These are phyloP conservation scores for Scaptomyza caliginosa DNA, from an alignment of 2,888 invertebrate species.

Conservation along the genomic window DNA sequence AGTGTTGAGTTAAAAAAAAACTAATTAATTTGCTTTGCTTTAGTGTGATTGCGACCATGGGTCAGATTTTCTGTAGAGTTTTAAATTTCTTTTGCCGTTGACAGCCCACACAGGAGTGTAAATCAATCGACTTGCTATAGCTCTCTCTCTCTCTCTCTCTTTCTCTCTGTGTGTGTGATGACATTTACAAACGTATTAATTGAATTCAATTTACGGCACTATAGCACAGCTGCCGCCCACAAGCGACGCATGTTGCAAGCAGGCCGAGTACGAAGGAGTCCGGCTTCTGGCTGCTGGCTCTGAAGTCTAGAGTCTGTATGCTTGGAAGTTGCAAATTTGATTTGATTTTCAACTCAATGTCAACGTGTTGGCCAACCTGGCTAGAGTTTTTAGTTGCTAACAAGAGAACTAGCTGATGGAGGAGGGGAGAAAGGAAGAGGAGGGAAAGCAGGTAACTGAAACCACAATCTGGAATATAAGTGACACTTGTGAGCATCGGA, in stretches of 20 bases:
- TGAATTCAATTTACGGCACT: slow-evolving; percentile 61
- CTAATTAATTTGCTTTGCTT: background rate
- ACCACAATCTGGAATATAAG: slow-evolving; percentile 25
- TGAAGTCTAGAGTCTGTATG: slow-evolving; percentile 1
- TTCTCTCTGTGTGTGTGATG: slow-evolving; percentile 41
- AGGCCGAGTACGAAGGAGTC: background rate
- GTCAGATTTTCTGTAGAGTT: background rate
- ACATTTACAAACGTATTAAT: slow-evolving; percentile 64
- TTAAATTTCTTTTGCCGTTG: slow-evolving; percentile 1
- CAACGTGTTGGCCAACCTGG: slow-evolving; percentile 37
- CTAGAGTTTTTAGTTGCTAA: slow-evolving; percentile 9
- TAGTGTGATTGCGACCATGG: no score
- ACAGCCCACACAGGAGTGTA: background rate
- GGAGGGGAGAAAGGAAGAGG: background rate
- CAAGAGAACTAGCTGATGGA: background rate
- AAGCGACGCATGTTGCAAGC: background rate
- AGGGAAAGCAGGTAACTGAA: background rate
- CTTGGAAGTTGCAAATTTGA: slow-evolving; percentile 46
- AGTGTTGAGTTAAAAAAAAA: background rate
- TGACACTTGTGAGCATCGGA: slow-evolving; percentile 14
- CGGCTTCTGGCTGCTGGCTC: background rate
- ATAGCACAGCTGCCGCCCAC: slow-evolving; percentile 8
- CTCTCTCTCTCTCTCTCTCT: no score
- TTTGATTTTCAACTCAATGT: slow-evolving; percentile 64
- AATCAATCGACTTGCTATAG: slow-evolving; percentile 2